Evolutionary conservation across 2,113 vertebrate genomes (phyloP), one percentile per base, ranked within the genome.

Genomic region (Gobio gobio): DNA sequence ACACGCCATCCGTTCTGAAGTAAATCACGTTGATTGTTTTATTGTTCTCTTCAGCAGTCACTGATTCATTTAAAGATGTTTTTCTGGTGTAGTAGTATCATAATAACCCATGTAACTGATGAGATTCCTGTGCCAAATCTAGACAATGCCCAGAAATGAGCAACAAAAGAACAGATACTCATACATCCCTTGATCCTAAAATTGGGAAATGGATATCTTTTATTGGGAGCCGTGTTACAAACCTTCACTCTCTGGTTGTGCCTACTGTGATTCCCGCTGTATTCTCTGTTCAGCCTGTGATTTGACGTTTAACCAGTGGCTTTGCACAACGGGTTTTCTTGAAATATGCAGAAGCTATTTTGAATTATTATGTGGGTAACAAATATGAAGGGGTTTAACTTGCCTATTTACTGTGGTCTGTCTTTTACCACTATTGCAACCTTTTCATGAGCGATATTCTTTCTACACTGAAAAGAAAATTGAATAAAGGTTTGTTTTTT

Each of bases 401-500:
- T 18, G 2, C 70, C 70, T 76, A 2, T 54, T 24, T n/a, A 59
- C 73, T 83, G 81, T 78, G 85, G 24, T 59, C 54, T 29, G 26
- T 13, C 8, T 56, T 81, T 74, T 64, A 83, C 24, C 72, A 64
- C 82, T 76, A 24, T 43, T 78, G 22, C 22, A 47, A 45, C 7
- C 43, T 72, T 54, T 84, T 66, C 47, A 76, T 14, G 29, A 10
- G 49, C 70, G n/a, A 45, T 76, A 2, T 29, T 87, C 56, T 16
- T 84, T 87, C 74, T 81, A 63, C 9, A 22, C 20, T 7, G 54
- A 36, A 76, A 63, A 16, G 26, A 16, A 70, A 47, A 75, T 66
- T 22, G 54, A 84, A 74, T 33, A n/a, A 74, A 36, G 36, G 0
- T 74, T 68, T 16, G 45, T 70, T 22, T 18, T 40, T 14, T 54